Evolutionary conservation across 2,888 invertebrate species (phyloP).

Genomic region (Disparrhopalites patrizii): DNA sequence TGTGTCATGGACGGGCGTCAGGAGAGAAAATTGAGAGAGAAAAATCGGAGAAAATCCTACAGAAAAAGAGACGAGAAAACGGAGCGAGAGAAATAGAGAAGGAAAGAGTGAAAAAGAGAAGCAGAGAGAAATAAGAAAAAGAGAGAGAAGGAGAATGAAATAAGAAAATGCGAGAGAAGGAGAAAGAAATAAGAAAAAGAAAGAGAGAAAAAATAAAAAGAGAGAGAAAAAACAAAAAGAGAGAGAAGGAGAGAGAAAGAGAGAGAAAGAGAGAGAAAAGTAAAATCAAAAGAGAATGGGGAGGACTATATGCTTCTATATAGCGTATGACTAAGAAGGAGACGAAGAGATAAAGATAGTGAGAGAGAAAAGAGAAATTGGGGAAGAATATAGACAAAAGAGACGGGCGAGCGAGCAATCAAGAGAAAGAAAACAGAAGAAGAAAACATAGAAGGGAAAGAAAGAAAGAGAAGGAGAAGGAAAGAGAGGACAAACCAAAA

Average conservation of each 20-base stretch:
- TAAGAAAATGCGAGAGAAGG: not conserved
- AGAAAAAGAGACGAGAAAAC: too few species aligned
- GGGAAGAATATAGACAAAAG: not conserved
- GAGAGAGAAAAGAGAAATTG: not conserved
- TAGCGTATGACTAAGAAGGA: not conserved
- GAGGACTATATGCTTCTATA: not conserved
- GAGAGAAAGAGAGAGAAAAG: constrained; percentile 11
- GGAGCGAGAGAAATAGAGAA: too few species aligned
- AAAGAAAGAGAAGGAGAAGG: too few species aligned
- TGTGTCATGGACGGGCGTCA: too few species aligned
- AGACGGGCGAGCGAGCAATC: not conserved
- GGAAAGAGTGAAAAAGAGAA: not conserved
- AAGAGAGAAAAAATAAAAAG: not conserved
- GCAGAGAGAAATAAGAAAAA: not conserved
- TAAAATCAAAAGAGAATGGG: not conserved
- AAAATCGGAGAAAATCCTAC: too few species aligned
- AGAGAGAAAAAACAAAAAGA: not conserved
- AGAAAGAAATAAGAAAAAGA: not conserved
- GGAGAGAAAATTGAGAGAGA: too few species aligned
- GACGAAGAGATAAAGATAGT: not conserved
- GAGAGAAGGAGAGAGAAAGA: not conserved
- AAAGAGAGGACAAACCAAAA: too few species aligned
- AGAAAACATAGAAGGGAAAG: not conserved
- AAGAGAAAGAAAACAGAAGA: not conserved
- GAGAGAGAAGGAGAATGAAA: not conserved